These are phyloP conservation scores for Ophiothrix spiculata DNA, from an alignment of 35 echinoderm and acorn worm genomes.

Conservation along the genomic window DNA sequence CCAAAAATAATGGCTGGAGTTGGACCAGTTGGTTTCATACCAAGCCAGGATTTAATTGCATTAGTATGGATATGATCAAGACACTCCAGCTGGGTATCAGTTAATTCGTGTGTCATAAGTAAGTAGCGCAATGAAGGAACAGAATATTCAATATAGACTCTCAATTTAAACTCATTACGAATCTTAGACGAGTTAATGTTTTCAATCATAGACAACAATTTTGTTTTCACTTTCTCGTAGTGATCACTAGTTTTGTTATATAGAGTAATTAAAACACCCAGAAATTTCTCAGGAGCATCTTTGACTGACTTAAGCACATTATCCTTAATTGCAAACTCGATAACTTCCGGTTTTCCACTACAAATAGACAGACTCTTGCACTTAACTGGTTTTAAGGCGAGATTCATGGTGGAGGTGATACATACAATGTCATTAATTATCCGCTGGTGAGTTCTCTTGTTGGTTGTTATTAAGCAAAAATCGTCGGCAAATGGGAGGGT, in stretches of 20 bases:
- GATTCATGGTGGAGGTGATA: constrained; percentile 7
- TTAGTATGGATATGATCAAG: background rate
- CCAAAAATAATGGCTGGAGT: no score
- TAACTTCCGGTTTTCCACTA: background rate
- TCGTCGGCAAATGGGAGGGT: constrained; percentile 51
- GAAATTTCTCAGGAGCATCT: background rate
- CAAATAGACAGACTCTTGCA: constrained; percentile 29
- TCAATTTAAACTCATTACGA: background rate
- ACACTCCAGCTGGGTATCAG: background rate
- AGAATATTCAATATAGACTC: background rate
- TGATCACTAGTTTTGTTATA: background rate
- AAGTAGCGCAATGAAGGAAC: background rate
- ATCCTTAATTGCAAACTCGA: background rate
- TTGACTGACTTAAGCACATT: background rate
- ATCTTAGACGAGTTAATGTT: no score
- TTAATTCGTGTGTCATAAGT: background rate
- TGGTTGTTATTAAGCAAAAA: constrained; percentile 27
- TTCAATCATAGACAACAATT: no score
- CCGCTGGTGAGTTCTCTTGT: constrained; percentile 38
- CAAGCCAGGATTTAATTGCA: background rate
- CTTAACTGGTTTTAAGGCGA: constrained; percentile 24
- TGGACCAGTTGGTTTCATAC: no score
- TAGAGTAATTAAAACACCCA: background rate
- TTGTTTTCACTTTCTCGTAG: background rate
- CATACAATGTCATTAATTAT: constrained; percentile 4